phyloP scores from a whole-genome alignment of 2,888 invertebrate species.

The Agrilus cyanescens region DNA sequence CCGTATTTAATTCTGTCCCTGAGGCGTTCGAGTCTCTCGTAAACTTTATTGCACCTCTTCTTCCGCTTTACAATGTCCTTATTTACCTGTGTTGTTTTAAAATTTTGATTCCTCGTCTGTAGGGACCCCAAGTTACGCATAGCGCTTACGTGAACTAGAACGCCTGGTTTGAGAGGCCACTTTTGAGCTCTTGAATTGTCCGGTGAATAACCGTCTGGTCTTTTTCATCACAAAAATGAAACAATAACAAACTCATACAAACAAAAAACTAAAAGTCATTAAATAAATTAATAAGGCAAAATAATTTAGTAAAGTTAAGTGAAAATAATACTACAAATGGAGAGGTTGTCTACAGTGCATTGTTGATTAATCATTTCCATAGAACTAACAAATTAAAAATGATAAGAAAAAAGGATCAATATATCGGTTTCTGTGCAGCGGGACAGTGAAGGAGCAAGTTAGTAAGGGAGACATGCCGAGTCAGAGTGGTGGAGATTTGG shows the following conservation, averaged over 20 bases:
- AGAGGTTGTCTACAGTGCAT: no score
- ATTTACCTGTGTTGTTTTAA: constrained; percentile 23
- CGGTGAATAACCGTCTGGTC: constrained; percentile 39
- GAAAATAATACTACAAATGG: no score
- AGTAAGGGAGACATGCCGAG: no score
- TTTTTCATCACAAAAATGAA: constrained; percentile 19
- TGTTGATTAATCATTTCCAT: no score
- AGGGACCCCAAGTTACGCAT: constrained; percentile 50
- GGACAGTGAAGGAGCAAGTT: no score
- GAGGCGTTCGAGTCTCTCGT: constrained; percentile 30
- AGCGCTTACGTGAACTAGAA: constrained; percentile 70
- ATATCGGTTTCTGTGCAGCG: no score
- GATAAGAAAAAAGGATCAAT: no score
- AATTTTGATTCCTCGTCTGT: constrained; percentile 22
- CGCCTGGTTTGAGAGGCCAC: constrained; percentile 83
- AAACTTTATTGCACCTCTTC: constrained; percentile 29
- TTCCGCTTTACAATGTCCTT: constrained; percentile 22
- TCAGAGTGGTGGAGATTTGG: no score
- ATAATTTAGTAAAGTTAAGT: no score
- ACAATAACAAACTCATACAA: constrained; percentile 11
- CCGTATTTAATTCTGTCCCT: constrained; percentile 29
- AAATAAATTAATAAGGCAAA: no score
- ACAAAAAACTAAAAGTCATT: no score
- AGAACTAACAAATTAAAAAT: no score
- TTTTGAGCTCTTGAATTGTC: constrained; percentile 34